Evolutionary conservation across 2,797 vertebrate genomes (phyloP).

Genomic region (Mormyrus proboscirostris): DNA sequence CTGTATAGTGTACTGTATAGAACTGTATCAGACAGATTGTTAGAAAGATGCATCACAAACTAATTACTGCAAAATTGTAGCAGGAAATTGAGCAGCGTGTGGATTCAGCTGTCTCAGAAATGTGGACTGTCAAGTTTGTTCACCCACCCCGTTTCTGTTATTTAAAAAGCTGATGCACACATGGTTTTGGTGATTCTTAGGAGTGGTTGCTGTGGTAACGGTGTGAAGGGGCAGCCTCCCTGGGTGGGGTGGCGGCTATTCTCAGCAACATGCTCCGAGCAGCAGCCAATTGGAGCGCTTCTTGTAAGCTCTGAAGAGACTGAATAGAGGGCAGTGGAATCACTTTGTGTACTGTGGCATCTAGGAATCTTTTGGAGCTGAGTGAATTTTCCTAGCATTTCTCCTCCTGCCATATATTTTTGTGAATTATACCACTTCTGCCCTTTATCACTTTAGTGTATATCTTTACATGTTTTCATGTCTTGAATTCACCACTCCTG

Average conservation of each 20-base stretch:
- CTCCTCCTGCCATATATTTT: background rate
- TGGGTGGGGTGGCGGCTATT: conserved; percentile 24
- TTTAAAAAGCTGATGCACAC: conserved; percentile 20
- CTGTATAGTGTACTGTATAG: background rate
- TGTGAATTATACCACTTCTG: background rate
- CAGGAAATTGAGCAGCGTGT: background rate
- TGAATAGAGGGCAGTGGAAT: conserved; percentile 29
- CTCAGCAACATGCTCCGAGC: conserved; percentile 19
- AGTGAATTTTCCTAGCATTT: background rate
- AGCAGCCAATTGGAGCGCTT: conserved; percentile 29
- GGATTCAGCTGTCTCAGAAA: background rate
- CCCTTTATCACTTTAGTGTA: background rate
- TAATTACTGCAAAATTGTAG: background rate
- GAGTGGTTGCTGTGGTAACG: conserved; percentile 40
- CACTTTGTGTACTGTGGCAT: conserved; percentile 9
- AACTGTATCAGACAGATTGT: background rate
- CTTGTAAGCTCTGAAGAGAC: background rate
- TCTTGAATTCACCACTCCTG: background rate
- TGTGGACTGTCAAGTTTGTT: background rate
- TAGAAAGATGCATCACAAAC: background rate
- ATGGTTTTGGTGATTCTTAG: conserved; percentile 30
- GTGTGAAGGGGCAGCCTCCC: conserved; percentile 30
- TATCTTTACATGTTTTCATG: background rate
- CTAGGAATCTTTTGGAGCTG: background rate
- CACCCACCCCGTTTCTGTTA: background rate